phyloP scores from a whole-genome alignment of 2,797 vertebrate genomes.

The Micropoecilia bifurca region DNA sequence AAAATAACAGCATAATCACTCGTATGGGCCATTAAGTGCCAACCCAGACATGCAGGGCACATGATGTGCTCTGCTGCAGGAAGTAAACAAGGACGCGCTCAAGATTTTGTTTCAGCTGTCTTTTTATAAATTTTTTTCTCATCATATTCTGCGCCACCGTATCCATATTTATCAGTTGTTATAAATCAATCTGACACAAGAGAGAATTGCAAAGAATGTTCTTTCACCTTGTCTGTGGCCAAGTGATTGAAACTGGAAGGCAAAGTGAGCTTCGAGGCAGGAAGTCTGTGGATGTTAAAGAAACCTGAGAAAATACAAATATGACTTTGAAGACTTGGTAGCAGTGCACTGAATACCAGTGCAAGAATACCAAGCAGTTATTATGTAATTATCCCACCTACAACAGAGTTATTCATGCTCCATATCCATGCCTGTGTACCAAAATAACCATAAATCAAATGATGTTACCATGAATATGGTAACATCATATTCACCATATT shows the following conservation, averaged over 20 bases:
- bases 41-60: constrained; percentile 13
- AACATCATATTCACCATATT: no score
- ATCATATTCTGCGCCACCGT: neutral
- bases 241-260: neutral
- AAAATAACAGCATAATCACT: neutral
- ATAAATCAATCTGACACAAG: constrained; percentile 11
- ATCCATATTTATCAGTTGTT: neutral
- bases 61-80: constrained; percentile 13
- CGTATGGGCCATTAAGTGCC: constrained; percentile 8
- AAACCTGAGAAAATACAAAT: neutral
- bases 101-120: constrained; percentile 11
- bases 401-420: neutral
- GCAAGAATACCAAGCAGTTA: neutral
- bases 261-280: neutral
- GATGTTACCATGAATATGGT: no score
- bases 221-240: constrained; percentile 8
- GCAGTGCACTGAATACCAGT: neutral
- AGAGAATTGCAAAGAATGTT: neutral
- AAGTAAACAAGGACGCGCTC: constrained; percentile 3
- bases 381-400: neutral
- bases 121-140: neutral
- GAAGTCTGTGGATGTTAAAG: neutral
- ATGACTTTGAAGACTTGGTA: neutral
- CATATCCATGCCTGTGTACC: no score
- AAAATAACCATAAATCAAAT: no score